A percentile compares a stretch with the other conserved stretches of the same genome.
Evolutionary conservation across 2,888 invertebrate species (phyloP).

Genomic region (Catocala fraxini): DNA sequence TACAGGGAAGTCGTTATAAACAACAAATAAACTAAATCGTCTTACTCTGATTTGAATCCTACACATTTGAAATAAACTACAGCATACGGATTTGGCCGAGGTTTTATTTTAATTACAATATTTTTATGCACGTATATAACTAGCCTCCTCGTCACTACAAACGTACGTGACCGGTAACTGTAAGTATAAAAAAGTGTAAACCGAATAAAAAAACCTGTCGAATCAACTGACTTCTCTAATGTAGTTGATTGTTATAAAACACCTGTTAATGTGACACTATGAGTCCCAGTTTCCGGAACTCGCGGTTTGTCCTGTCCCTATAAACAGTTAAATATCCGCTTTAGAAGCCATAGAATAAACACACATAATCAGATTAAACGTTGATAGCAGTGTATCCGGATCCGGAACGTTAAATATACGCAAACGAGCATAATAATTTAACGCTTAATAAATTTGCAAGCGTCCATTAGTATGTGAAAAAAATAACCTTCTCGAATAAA

Average conservation of each 20-base stretch:
- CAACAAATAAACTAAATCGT: no score
- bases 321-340: conserved; percentile 18
- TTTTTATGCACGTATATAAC: no score
- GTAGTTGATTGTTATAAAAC: conserved; percentile 11
- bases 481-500: neutral
- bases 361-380: conserved; percentile 37
- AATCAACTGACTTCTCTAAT: neutral
- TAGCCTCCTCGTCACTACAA: no score
- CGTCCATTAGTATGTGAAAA: conserved; percentile 16
- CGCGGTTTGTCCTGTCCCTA: conserved; percentile 28
- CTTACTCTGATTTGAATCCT: no score
- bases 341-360: conserved; percentile 28
- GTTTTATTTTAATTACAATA: no score
- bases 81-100: no score
- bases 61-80: no score
- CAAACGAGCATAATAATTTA: conserved; percentile 26
- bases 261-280: conserved; percentile 22
- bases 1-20: no score
- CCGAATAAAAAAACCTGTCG: no score
- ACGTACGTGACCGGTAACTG: no score
- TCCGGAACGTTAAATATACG: conserved; percentile 34
- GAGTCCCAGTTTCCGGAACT: conserved; percentile 28
- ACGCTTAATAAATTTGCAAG: conserved; percentile 25
- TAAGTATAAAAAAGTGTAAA: no score
- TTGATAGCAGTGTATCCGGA: conserved; percentile 37